Evolutionary conservation across 1,140 invertebrate species (phyloP).

Genomic region (Andrena cerasifolii): DNA sequence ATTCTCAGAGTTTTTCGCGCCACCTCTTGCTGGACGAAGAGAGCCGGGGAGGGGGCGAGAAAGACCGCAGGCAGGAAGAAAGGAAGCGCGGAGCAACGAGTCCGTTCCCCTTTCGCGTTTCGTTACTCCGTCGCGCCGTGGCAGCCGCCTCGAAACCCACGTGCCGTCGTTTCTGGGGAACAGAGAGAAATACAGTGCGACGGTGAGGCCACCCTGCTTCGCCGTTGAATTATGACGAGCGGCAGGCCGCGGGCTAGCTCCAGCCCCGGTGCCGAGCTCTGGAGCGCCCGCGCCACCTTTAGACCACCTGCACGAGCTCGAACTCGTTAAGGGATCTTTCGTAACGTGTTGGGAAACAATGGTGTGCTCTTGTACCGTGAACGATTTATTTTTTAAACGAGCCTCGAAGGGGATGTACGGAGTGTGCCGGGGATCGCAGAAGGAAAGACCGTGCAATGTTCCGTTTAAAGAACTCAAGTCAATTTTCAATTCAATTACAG

Average conservation of each 20-base stretch:
- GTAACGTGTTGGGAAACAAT: too few relatives aligned
- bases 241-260: background rate
- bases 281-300: background rate
- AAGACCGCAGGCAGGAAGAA: conserved; percentile 10
- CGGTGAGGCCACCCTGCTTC: background rate
- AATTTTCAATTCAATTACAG: too few relatives aligned
- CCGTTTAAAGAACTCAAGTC: too few relatives aligned
- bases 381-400: background rate
- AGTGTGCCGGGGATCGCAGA: too few relatives aligned
- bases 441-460: too few relatives aligned
- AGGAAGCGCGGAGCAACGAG: conserved; percentile 21
- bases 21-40: background rate
- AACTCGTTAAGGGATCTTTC: background rate
- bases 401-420: too few relatives aligned
- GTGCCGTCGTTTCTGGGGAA: conserved; percentile 47
- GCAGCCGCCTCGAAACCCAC: conserved; percentile 48
- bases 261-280: background rate
- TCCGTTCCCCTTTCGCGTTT: conserved; percentile 26
- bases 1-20: background rate
- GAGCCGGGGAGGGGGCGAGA: background rate
- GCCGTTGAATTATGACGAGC: background rate
- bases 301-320: background rate
- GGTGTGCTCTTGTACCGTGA: background rate
- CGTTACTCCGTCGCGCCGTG: conserved; percentile 43
- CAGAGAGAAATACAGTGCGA: conserved; percentile 5